These are phyloP conservation scores for Progne subis DNA, from an alignment of 2,113 vertebrate species.

Conservation along the genomic window DNA sequence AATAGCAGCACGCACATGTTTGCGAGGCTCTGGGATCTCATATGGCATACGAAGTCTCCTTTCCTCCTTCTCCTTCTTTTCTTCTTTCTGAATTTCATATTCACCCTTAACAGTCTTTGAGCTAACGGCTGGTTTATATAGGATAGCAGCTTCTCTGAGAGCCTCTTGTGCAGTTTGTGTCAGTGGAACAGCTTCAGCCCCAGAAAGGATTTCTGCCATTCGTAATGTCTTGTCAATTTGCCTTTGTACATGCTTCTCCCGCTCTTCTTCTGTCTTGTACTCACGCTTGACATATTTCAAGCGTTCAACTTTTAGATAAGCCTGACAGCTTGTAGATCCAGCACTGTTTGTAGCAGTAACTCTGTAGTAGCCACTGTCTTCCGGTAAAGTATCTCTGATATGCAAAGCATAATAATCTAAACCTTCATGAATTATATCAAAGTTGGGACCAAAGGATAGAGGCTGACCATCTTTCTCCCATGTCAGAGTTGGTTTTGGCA, in stretches of 20 bases:
- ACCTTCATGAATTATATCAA: conserved; percentile 94
- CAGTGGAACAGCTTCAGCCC: conserved; percentile 82
- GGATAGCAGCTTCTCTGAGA: conserved; percentile 88
- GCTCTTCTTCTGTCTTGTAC: conserved; percentile 84
- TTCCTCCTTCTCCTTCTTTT: conserved; percentile 91
- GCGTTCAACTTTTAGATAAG: conserved; percentile 90
- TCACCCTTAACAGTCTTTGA: conserved; percentile 91
- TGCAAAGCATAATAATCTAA: conserved; percentile 95
- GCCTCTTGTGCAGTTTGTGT: conserved; percentile 90
- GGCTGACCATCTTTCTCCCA: conserved; percentile 97
- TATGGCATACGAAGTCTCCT: conserved; percentile 94
- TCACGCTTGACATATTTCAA: conserved; percentile 88
- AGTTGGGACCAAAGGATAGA: conserved; percentile 88
- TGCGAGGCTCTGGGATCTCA: conserved; percentile 85
- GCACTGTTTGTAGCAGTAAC: conserved; percentile 95
- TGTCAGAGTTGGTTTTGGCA: conserved; percentile 83
- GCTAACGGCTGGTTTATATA: conserved; percentile 92
- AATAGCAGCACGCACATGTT: conserved; percentile 73
- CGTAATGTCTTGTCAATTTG: conserved; percentile 92
- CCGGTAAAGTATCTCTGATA: conserved; percentile 89
- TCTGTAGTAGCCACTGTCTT: conserved; percentile 94
- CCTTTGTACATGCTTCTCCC: conserved; percentile 74
- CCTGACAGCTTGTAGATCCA: conserved; percentile 95
- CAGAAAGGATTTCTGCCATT: conserved; percentile 90
- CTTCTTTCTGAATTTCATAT: conserved; percentile 84